A percentile compares a stretch with the other conserved stretches of the same genome.
phyloP scores from a whole-genome alignment of 2,113 vertebrate species.

The Colistium nudipinnis region DNA sequence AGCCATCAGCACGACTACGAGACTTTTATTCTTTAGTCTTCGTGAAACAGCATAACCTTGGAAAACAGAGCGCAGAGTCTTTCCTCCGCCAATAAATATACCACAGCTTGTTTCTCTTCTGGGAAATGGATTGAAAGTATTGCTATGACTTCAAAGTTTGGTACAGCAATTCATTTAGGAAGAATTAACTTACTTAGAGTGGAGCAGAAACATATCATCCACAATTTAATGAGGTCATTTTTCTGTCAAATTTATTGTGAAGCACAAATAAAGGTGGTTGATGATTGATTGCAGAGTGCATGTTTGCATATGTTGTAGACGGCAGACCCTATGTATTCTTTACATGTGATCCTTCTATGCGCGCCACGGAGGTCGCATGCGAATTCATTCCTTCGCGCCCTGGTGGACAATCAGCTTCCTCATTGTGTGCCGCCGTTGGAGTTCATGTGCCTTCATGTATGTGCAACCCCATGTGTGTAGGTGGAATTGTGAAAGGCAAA shows the following conservation, averaged over 20 bases:
- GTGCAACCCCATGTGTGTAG: conserved; percentile 50
- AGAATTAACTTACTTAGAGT: conserved; percentile 52
- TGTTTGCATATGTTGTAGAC: conserved; percentile 7
- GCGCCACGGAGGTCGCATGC: conserved; percentile 5
- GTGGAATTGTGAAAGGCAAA: conserved; percentile 67
- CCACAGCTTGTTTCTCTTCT: conserved; percentile 11
- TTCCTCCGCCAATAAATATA: background rate
- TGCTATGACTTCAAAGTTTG: conserved; percentile 40
- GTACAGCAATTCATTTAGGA: conserved; percentile 66
- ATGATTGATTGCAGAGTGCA: background rate
- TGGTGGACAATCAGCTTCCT: conserved; percentile 9
- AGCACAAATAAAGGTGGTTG: conserved; percentile 3
- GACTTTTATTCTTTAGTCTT: background rate
- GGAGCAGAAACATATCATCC: conserved; percentile 44
- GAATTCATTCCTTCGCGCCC: conserved; percentile 19
- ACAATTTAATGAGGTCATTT: conserved; percentile 53
- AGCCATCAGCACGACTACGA: background rate
- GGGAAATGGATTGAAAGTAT: conserved; percentile 47
- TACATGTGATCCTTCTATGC: background rate
- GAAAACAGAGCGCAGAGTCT: background rate
- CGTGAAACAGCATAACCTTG: background rate
- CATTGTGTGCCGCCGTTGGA: conserved; percentile 27
- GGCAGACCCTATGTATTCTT: background rate
- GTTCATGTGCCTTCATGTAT: conserved; percentile 40
- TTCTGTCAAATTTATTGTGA: conserved; percentile 43